Evolutionary conservation across 2,888 invertebrate species (phyloP), one percentile per base, ranked within the genome.

Genomic region (Chromoteleia sp.): DNA sequence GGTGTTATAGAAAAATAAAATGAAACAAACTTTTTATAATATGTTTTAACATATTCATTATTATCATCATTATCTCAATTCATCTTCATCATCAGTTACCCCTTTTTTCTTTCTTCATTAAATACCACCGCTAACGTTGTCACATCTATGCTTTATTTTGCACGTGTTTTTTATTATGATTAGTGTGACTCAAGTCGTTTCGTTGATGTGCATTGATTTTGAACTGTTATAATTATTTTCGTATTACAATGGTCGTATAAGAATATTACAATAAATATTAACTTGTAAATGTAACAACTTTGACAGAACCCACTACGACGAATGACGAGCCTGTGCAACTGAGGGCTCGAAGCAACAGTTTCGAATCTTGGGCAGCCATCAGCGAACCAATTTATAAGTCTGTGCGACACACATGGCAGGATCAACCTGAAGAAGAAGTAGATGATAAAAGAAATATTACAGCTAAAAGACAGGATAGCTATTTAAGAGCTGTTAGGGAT

Each of bases 331-430:
- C 92, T 65, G 90, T 90, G 33, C 90, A 90, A 68, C 86, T 92
- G 79, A 91, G 93, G 85, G 92, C 92, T 80, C 92, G 94, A 81
- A 93, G 93, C 81, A 94, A 93, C 89, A 94, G 94, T 67, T 93
- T 93, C 39, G 93, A 93, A 88, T 93, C 93, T 70, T 93, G 93
- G 93, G 90, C 92, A 50, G 88, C 91, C 39, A 85, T 87, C 43
- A 89, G 86, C 58, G 88, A 88, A 43, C 84, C 87, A 14, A 84
- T 85, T 48, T 83, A 86, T 48, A 81, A 86, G 36, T 86, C 85
- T 17, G 85, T 82, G 29, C 87, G 88, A 36, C 89, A 88, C 61
- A 89, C 88, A 29, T 90, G 90, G 90, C 88, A 87, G 59, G 88
- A 86, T 50, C 85, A 87, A 59, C 76, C 83, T 14, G 87, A 85